Conservation (phyloP, 1,140 invertebrate genomes). For the Akabosia matsudoensis region DNA sequence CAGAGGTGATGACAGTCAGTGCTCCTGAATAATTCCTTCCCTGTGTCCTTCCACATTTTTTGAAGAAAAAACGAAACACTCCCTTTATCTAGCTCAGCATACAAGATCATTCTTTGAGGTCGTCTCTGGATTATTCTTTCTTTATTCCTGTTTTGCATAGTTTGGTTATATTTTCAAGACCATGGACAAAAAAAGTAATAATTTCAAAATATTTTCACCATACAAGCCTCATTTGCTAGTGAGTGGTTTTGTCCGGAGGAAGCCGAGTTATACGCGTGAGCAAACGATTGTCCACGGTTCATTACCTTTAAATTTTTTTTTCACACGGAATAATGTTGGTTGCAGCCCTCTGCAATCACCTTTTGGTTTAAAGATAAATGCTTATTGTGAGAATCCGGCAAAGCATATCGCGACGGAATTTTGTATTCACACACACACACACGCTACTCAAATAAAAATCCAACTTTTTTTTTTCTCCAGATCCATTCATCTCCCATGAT, state of each 20-base stretch:
- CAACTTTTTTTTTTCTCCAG: not conserved
- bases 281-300: constrained; percentile 47
- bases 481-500: not conserved
- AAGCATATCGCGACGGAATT: too few species aligned
- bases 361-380: not conserved
- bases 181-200: too few species aligned
- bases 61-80: not conserved
- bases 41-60: not conserved
- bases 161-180: too few species aligned
- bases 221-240: not conserved
- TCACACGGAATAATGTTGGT: constrained; percentile 29
- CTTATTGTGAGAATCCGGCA: not conserved
- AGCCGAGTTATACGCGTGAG: constrained; percentile 30
- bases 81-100: not conserved
- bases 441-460: not conserved
- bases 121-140: too few species aligned
- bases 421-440: too few species aligned
- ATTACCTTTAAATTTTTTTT: constrained; percentile 36
- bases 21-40: not conserved
- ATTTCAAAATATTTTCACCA: too few species aligned
- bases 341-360: not conserved
- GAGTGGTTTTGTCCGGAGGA: constrained; percentile 41
- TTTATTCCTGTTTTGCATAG: too few species aligned
- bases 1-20: not conserved
- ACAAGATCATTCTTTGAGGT: not conserved